These are phyloP conservation scores for Parochlus steinenii DNA, from an alignment of 2,888 invertebrate species.

Conservation along the genomic window DNA sequence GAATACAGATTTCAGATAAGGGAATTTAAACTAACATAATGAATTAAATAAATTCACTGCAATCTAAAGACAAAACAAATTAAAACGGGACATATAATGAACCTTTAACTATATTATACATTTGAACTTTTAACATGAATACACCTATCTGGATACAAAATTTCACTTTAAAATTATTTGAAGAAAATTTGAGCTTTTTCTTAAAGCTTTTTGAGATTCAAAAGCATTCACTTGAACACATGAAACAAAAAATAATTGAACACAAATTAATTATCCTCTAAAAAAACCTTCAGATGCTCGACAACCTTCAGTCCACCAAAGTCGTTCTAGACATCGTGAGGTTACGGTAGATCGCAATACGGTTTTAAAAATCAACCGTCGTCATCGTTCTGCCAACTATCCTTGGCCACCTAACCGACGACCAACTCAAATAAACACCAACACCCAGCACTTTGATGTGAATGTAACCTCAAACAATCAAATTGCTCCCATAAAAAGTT, in stretches of 20 bases:
- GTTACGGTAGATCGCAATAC: conserved; percentile 26
- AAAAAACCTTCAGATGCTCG: background rate
- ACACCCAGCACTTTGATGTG: conserved; percentile 7
- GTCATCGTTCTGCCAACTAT: conserved; percentile 2
- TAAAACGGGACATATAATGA: no score
- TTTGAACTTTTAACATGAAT: no score
- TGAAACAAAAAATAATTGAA: background rate
- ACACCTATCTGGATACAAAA: no score
- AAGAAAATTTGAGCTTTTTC: no score
- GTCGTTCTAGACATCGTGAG: conserved; percentile 23
- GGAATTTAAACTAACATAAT: no score
- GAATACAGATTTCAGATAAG: no score
- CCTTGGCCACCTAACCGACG: conserved; percentile 7
- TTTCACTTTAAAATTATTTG: no score
- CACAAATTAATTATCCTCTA: no score
- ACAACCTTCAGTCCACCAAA: conserved; percentile 15
- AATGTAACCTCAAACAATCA: conserved; percentile 6
- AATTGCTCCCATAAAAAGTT: conserved; percentile 5
- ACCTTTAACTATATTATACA: no score
- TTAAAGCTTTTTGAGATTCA: no score
- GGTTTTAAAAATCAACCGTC: conserved; percentile 28
- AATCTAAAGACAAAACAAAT: no score
- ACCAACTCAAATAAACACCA: conserved; percentile 6
- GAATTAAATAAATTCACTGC: no score
- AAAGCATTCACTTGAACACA: background rate